Conservation (phyloP, 2,113 vertebrate genomes). For the Phalacrocorax pelagicus region DNA sequence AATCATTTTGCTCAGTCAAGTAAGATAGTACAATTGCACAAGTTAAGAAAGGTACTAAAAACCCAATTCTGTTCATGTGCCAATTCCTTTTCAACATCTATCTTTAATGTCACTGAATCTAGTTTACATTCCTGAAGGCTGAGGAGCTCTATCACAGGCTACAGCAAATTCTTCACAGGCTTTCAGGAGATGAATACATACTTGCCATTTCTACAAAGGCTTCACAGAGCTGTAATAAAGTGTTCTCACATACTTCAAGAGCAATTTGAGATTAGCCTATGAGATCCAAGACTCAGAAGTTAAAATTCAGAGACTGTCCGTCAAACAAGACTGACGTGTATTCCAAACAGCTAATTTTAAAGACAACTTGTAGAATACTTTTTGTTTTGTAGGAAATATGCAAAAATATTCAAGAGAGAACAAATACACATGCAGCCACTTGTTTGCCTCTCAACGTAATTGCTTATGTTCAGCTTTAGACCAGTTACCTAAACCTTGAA, state of each 20-base stretch:
- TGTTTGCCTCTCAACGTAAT: background rate
- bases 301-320: background rate
- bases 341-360: slow-evolving; percentile 1
- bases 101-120: slow-evolving; percentile 44
- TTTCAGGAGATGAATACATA: slow-evolving; percentile 42
- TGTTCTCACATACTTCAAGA: slow-evolving; percentile 19
- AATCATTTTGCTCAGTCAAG: background rate
- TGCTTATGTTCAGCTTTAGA: background rate
- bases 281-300: background rate
- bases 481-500: background rate
- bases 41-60: slow-evolving; percentile 3
- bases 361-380: background rate
- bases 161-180: slow-evolving; percentile 48
- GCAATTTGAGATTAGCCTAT: background rate
- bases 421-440: background rate
- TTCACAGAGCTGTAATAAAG: slow-evolving; percentile 21
- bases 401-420: background rate
- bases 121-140: slow-evolving; percentile 49
- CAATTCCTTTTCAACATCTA: background rate
- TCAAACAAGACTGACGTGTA: background rate
- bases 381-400: background rate
- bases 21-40: background rate
- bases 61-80: background rate
- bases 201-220: slow-evolving; percentile 34
- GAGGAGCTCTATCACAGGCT: slow-evolving; percentile 29